Evolutionary conservation across 2,888 invertebrate species (phyloP).

Genomic region (Eupithecia dodoneata): DNA sequence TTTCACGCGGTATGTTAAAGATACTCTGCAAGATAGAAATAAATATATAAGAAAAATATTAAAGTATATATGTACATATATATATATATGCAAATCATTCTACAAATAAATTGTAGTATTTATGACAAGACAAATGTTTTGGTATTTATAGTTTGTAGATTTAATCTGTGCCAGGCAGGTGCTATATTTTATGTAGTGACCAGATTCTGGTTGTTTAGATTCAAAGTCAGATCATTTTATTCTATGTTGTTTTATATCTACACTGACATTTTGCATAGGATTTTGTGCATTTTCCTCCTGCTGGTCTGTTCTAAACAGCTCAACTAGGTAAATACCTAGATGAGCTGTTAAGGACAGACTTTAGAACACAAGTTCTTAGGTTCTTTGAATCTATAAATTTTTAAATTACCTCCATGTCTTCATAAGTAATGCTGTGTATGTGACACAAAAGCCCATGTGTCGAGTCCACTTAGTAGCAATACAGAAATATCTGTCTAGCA

Average conservation of each 20-base stretch:
- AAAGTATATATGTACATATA: too few species aligned
- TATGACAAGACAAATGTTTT: too few species aligned
- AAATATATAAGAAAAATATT: neutral
- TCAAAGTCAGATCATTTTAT: neutral
- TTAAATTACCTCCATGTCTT: conserved; percentile 94
- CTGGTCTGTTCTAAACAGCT: too few species aligned
- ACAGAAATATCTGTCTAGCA: conserved; percentile 92
- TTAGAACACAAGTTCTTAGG: too few species aligned
- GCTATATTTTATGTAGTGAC: neutral
- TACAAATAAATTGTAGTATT: too few species aligned
- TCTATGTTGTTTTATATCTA: neutral
- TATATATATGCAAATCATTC: neutral
- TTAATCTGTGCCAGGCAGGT: too few species aligned
- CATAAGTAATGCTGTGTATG: conserved; percentile 96
- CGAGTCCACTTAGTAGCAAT: conserved; percentile 96
- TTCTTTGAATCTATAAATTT: neutral
- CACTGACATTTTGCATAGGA: neutral
- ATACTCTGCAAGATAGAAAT: conserved; percentile 86
- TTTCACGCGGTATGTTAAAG: conserved; percentile 95
- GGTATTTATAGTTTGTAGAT: too few species aligned
- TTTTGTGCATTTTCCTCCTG: neutral
- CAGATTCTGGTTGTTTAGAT: neutral
- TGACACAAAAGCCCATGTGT: conserved; percentile 96
- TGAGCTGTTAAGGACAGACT: too few species aligned
- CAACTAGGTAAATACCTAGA: too few species aligned